Evolutionary conservation across 2,797 vertebrate genomes (phyloP).

Genomic region (Valencia hispanica): DNA sequence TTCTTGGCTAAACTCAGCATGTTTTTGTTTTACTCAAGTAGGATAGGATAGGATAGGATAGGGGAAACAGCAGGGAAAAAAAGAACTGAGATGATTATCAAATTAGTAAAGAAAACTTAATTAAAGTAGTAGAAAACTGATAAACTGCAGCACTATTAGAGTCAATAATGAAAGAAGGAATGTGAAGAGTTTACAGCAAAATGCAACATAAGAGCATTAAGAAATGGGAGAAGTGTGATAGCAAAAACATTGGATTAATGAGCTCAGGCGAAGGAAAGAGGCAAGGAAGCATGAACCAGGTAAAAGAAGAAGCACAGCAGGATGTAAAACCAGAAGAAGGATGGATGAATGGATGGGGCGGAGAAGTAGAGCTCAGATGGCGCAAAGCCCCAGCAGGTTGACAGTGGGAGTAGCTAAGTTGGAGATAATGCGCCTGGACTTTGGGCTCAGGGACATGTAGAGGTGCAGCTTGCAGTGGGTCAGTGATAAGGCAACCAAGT

Average conservation of each 20-base stretch:
- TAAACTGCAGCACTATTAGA: neutral
- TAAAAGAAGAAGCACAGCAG: conserved; percentile 12
- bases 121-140: conserved; percentile 13
- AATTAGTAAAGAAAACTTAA: conserved; percentile 21
- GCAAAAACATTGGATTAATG: conserved; percentile 11
- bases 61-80: conserved; percentile 1
- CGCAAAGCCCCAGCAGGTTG: conserved; percentile 43
- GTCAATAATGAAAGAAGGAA: conserved; percentile 31
- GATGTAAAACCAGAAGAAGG: conserved; percentile 2
- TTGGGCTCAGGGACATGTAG: conserved; percentile 24
- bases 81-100: conserved; percentile 14
- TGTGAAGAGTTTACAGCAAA: conserved; percentile 23
- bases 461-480: conserved; percentile 44
- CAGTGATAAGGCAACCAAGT: conserved; percentile 56
- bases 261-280: conserved; percentile 2
- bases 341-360: conserved; percentile 5
- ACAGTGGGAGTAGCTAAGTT: conserved; percentile 48
- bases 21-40: neutral
- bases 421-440: conserved; percentile 59
- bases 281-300: conserved; percentile 8
- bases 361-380: neutral
- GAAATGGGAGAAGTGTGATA: conserved; percentile 12
- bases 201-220: conserved; percentile 22
- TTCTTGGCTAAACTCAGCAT: conserved; percentile 16
- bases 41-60: neutral